These are phyloP conservation scores for Montipora efflorescens DNA, from an alignment of 64 coral and sea anemone genomes.

Conservation along the genomic window DNA sequence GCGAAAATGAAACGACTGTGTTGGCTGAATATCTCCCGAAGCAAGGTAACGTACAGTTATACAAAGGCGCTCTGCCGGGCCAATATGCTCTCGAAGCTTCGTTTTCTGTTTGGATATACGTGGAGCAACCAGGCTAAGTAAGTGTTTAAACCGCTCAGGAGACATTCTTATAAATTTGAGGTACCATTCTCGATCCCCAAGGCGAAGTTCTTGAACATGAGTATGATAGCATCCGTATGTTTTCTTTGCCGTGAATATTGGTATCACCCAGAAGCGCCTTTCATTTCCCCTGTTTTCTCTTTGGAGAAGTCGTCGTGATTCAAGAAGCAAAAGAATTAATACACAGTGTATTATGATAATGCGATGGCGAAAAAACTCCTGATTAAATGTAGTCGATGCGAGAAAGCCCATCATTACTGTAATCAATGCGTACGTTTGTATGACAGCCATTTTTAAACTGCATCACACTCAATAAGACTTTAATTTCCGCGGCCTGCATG, in stretches of 20 bases:
- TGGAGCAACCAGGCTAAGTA: background rate
- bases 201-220: conserved; percentile 29
- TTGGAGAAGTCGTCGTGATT: background rate
- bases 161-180: conserved; percentile 9
- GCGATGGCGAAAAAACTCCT: background rate
- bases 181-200: conserved; percentile 25
- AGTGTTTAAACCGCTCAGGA: background rate
- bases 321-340: background rate
- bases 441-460: no score
- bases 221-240: conserved; percentile 7
- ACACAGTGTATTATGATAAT: background rate
- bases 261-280: conserved; percentile 20
- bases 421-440: background rate
- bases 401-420: background rate
- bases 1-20: conserved; percentile 60
- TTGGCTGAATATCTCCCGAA: conserved; percentile 62
- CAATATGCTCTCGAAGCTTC: background rate
- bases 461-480: no score
- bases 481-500: no score
- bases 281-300: background rate
- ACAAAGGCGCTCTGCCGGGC: background rate
- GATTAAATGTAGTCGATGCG: background rate
- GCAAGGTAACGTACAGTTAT: background rate
- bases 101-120: background rate
- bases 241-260: conserved; percentile 9